These are phyloP conservation scores for Acanthosepion pharaonis DNA, from an alignment of 2,888 invertebrate species.

Conservation along the genomic window DNA sequence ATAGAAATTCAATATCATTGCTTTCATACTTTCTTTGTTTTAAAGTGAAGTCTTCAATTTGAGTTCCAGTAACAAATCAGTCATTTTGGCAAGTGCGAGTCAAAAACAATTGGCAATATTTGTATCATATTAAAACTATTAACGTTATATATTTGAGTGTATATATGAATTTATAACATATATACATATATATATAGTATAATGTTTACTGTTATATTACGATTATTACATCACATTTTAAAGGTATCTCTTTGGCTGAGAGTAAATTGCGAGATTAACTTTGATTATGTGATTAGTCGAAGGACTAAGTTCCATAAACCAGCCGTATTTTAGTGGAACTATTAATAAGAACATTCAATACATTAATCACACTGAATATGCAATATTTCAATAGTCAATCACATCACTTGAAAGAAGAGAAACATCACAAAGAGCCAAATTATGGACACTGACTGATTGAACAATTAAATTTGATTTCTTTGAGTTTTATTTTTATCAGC, in stretches of 20 bases:
- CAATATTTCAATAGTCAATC: not conserved
- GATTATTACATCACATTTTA: not conserved
- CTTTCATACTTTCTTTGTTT: no score
- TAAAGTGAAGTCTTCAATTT: no score
- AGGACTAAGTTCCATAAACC: not conserved
- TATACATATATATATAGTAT: not conserved
- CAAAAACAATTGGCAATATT: not conserved
- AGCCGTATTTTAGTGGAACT: not conserved
- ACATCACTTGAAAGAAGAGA: not conserved
- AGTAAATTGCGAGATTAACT: not conserved
- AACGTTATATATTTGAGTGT: not conserved
- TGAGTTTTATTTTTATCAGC: not conserved
- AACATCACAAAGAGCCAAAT: not conserved
- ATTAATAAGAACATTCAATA: not conserved
- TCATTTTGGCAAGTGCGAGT: no score
- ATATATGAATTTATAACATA: not conserved
- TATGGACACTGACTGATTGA: not conserved
- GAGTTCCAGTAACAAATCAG: no score
- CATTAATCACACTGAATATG: not conserved
- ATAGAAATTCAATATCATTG: not conserved
- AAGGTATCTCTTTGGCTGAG: not conserved
- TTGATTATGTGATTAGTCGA: not conserved
- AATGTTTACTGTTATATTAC: not conserved
- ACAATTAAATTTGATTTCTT: not conserved
- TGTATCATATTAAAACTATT: not conserved